Conservation (phyloP, 2,797 vertebrate genomes). For the Lepidocolaptes lacrymiger region DNA sequence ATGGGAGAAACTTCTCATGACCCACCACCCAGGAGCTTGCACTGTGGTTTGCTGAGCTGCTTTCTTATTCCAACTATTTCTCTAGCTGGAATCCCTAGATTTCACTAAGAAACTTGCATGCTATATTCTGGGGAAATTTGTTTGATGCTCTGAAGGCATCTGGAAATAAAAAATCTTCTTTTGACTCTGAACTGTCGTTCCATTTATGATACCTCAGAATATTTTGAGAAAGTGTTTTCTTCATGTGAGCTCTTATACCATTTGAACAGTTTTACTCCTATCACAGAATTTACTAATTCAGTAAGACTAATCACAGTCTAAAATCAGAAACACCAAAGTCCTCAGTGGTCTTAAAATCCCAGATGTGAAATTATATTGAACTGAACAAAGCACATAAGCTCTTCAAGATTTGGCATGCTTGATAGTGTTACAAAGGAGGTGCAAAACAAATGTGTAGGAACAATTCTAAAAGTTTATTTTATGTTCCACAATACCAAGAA, state of each 20-base stretch:
- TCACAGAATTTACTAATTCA: not conserved
- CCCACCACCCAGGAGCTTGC: not conserved
- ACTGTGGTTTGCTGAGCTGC: not conserved
- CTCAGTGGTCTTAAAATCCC: not conserved
- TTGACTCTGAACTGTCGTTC: not conserved
- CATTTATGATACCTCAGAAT: not conserved
- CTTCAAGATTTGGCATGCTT: not conserved
- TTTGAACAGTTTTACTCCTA: not conserved
- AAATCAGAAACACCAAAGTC: not conserved
- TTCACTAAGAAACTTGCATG: not conserved
- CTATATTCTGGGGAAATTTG: not conserved
- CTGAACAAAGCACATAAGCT: not conserved
- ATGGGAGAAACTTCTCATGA: not conserved
- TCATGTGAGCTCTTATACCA: not conserved
- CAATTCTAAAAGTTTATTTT: not conserved
- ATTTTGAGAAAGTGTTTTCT: not conserved
- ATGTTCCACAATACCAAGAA: not conserved
- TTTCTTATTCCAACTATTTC: not conserved
- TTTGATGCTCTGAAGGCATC: not conserved
- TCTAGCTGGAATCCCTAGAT: not conserved
- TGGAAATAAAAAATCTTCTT: not conserved
- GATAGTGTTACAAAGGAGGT: not conserved
- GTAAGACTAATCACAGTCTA: not conserved
- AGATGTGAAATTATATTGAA: not conserved
- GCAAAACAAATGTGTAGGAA: not conserved